Percentiles rank a stretch among this genome's conserved stretches.
These are phyloP conservation scores for Xylocopa sonorina DNA, from an alignment of 1,140 invertebrate species.

Conservation along the genomic window DNA sequence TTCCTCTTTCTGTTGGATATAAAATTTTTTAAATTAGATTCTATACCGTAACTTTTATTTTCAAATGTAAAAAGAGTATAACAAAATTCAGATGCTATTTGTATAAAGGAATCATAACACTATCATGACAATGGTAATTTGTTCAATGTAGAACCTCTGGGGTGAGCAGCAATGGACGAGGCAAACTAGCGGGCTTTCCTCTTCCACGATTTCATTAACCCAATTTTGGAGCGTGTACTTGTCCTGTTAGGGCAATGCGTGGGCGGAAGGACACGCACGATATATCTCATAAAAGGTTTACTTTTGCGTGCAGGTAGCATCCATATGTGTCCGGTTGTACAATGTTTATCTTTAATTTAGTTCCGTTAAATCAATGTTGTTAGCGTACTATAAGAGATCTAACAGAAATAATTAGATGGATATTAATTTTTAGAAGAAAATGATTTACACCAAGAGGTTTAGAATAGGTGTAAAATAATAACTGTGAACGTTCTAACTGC, in stretches of 20 bases:
- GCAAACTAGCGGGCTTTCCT: conserved; percentile 11
- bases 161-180: not conserved
- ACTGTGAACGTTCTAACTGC: too few relatives aligned
- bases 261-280: conserved; percentile 31
- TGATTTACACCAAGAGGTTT: too few relatives aligned
- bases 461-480: too few relatives aligned
- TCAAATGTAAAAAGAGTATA: too few relatives aligned
- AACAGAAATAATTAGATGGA: not conserved
- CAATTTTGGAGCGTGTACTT: conserved; percentile 32
- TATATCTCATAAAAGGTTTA: conserved; percentile 1
- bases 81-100: not conserved
- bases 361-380: not conserved
- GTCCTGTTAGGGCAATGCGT: conserved; percentile 35
- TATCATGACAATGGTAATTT: not conserved
- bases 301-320: not conserved
- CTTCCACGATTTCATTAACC: conserved; percentile 56
- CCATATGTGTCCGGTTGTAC: not conserved
- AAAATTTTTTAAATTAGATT: too few relatives aligned
- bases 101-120: not conserved
- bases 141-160: not conserved
- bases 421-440: not conserved
- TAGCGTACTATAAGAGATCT: too few relatives aligned
- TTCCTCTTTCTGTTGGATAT: too few relatives aligned
- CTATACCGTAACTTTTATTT: too few relatives aligned
- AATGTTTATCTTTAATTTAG: not conserved